phyloP scores from a whole-genome alignment of 2,113 vertebrate species.

The Mus pahari region DNA sequence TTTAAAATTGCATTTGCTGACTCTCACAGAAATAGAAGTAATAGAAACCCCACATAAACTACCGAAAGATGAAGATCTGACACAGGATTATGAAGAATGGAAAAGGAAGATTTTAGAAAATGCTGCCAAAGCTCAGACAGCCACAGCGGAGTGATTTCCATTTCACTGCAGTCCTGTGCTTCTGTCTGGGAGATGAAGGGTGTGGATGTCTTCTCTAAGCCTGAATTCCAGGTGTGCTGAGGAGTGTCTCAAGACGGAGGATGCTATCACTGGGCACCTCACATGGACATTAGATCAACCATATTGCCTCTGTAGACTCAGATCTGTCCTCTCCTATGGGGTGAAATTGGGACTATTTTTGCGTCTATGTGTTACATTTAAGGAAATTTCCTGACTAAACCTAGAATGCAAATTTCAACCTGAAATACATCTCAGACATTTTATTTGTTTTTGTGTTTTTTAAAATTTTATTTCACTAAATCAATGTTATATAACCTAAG shows the following conservation, averaged over 20 bases:
- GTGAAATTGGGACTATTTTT: neutral
- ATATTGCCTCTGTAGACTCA: too few relatives aligned
- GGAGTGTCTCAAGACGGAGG: neutral
- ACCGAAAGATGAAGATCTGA: slow-evolving; percentile 77
- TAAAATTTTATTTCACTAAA: slow-evolving; percentile 52
- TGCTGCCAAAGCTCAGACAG: slow-evolving; percentile 85
- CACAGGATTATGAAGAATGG: slow-evolving; percentile 93
- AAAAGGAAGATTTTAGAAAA: slow-evolving; percentile 93
- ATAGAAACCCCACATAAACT: slow-evolving; percentile 82
- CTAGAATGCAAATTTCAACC: neutral
- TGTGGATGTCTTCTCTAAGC: neutral
- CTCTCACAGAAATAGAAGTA: slow-evolving; percentile 73
- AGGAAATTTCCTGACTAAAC: neutral
- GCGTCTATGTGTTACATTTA: slow-evolving; percentile 31
- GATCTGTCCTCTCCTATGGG: neutral
- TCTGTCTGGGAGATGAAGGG: neutral
- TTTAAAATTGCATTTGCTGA: slow-evolving; percentile 26
- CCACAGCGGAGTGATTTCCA: slow-evolving; percentile 30
- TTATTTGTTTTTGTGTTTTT: slow-evolving; percentile 40
- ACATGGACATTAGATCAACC: neutral
- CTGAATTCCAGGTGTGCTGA: neutral
- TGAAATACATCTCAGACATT: neutral
- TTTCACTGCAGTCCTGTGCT: neutral
- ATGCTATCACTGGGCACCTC: neutral
- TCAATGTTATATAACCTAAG: neutral